These are phyloP conservation scores for Actinia tenebrosa DNA, from an alignment of 64 coral and sea anemone genomes.

Conservation along the genomic window DNA sequence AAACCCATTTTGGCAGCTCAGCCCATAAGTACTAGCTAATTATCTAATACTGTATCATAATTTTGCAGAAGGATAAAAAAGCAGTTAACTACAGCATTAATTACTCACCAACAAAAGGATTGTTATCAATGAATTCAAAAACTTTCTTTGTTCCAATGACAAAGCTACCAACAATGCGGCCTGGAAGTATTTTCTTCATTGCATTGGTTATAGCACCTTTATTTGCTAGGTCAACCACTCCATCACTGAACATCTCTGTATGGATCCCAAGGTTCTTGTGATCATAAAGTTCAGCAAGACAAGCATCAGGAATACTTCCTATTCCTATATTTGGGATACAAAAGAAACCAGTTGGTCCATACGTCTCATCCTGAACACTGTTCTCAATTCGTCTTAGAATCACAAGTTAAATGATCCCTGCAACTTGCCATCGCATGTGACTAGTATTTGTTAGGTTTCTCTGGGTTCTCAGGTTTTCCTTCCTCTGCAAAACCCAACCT, in stretches of 20 bases:
- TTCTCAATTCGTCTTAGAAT: too few species aligned
- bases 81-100: neutral
- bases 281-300: conserved; percentile 56
- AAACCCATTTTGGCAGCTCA: too few species aligned
- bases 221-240: conserved; percentile 75
- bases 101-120: conserved; percentile 91
- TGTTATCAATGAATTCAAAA: conserved; percentile 90
- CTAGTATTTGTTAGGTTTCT: too few species aligned
- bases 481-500: too few species aligned
- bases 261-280: conserved; percentile 96
- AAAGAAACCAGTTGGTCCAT: neutral
- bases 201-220: conserved; percentile 80
- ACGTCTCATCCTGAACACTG: too few species aligned
- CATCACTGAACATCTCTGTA: conserved; percentile 99
- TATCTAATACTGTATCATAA: neutral
- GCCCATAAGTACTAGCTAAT: too few species aligned
- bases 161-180: conserved; percentile 89
- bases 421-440: too few species aligned
- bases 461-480: too few species aligned
- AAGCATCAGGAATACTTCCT: conserved; percentile 89
- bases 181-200: conserved; percentile 72
- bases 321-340: conserved; percentile 49
- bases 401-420: neutral
- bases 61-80: neutral
- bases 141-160: conserved; percentile 83